phyloP scores from a whole-genome alignment of 2,113 vertebrate genomes.

The Amblyornis subalaris region DNA sequence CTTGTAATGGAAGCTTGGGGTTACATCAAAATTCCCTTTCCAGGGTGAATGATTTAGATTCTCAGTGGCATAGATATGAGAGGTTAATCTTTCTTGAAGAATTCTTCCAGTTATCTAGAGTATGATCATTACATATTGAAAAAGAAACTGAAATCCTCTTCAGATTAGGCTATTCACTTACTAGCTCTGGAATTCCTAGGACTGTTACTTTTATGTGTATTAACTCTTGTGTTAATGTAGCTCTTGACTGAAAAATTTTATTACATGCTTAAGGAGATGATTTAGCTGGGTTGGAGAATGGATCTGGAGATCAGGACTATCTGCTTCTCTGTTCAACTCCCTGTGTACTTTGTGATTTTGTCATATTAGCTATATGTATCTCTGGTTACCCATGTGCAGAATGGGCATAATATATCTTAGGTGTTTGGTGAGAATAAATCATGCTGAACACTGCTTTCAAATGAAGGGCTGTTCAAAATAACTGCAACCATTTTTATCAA shows the following conservation, averaged over 20 bases:
- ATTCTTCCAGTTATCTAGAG: not conserved
- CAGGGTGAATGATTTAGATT: not conserved
- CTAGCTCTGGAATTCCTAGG: not conserved
- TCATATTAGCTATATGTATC: not conserved
- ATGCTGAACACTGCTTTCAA: not conserved
- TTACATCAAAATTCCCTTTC: not conserved
- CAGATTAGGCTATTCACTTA: not conserved
- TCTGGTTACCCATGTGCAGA: not conserved
- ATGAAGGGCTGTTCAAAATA: not conserved
- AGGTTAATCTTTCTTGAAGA: constrained; percentile 3
- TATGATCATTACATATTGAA: not conserved
- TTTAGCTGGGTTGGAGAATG: not conserved
- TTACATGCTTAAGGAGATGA: not conserved
- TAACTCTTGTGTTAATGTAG: not conserved
- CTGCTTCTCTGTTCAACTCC: not conserved
- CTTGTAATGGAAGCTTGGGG: not conserved
- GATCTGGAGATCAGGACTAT: not conserved
- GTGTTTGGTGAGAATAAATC: not conserved
- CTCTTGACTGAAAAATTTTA: not conserved
- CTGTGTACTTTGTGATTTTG: not conserved
- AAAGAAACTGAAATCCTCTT: not conserved
- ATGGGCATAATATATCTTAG: not conserved
- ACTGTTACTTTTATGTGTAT: not conserved
- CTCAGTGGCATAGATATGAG: not conserved
- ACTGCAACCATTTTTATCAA: not conserved